Percentiles rank a stretch among this genome's conserved stretches.
These are phyloP conservation scores for Malthinus flaveolus DNA, from an alignment of 2,888 invertebrate genomes.

Conservation along the genomic window DNA sequence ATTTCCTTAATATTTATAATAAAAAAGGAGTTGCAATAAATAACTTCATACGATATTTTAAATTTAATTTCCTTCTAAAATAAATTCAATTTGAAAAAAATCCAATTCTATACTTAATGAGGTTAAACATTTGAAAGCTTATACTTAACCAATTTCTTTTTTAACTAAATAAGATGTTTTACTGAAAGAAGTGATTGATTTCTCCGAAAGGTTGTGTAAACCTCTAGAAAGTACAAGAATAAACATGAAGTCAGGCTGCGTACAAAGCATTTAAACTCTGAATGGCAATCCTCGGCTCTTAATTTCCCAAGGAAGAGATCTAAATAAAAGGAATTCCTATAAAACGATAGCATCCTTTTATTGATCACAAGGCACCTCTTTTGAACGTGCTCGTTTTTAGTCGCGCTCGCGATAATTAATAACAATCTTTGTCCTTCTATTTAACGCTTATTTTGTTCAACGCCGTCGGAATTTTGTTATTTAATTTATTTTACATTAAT, in stretches of 20 bases:
- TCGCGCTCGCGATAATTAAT: constrained; percentile 16
- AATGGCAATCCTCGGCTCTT: constrained; percentile 18
- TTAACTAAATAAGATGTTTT: constrained; percentile 12
- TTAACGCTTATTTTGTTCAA: background rate
- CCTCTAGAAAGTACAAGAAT: constrained; percentile 15
- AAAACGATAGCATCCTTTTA: constrained; percentile 33
- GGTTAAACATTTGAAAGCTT: constrained; percentile 2
- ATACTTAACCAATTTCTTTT: constrained; percentile 10
- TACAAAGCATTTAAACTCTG: constrained; percentile 21
- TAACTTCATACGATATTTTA: background rate
- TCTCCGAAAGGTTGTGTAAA: constrained; percentile 16
- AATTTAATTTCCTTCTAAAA: background rate
- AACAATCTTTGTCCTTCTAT: constrained; percentile 8
- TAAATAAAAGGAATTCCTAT: constrained; percentile 30
- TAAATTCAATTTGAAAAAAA: background rate
- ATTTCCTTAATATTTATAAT: background rate
- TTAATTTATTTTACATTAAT: no score
- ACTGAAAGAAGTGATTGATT: constrained; percentile 16
- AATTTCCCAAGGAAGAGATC: constrained; percentile 19
- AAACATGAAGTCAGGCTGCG: constrained; percentile 17
- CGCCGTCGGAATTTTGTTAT: no score
- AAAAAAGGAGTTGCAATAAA: background rate
- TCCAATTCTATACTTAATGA: background rate
- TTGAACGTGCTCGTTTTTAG: constrained; percentile 22
- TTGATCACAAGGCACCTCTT: constrained; percentile 31